Percentiles rank a stretch among this genome's conserved stretches.
phyloP scores from a whole-genome alignment of 2,797 vertebrate genomes.

The Leptatherina wallacei region DNA sequence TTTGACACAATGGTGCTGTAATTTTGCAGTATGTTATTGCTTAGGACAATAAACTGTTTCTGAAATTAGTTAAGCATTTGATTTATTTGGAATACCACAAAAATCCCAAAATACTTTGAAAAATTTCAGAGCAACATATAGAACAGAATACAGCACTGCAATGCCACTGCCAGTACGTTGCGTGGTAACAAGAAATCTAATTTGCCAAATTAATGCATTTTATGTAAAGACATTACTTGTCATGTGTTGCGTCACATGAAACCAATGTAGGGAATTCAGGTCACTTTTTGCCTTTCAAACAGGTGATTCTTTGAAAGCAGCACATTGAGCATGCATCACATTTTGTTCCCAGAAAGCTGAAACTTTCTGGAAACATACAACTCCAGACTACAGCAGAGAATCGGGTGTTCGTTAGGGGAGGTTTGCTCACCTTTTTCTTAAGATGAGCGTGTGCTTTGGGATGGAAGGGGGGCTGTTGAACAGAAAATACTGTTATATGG shows the following conservation, averaged over 20 bases:
- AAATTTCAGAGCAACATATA: neutral
- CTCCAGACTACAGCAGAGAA: neutral
- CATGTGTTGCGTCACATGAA: neutral
- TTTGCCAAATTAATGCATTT: neutral
- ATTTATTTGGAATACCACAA: neutral
- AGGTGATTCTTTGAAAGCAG: neutral
- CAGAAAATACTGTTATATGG: conserved; percentile 3
- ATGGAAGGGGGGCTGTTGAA: neutral
- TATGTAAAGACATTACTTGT: neutral
- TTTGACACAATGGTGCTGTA: no score
- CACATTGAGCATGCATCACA: neutral
- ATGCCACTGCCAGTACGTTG: neutral
- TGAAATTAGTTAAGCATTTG: neutral
- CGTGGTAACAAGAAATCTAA: neutral
- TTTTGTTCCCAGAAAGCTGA: neutral
- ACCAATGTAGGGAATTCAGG: neutral
- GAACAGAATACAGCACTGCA: neutral
- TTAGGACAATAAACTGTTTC: neutral
- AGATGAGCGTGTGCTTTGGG: neutral
- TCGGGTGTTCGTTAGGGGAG: neutral
- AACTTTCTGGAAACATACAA: neutral
- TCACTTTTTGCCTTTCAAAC: neutral
- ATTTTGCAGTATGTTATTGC: no score
- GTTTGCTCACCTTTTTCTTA: neutral
- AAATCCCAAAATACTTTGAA: neutral